Evolutionary conservation across 2,797 vertebrate genomes (phyloP).

Genomic region (Helostoma temminkii): DNA sequence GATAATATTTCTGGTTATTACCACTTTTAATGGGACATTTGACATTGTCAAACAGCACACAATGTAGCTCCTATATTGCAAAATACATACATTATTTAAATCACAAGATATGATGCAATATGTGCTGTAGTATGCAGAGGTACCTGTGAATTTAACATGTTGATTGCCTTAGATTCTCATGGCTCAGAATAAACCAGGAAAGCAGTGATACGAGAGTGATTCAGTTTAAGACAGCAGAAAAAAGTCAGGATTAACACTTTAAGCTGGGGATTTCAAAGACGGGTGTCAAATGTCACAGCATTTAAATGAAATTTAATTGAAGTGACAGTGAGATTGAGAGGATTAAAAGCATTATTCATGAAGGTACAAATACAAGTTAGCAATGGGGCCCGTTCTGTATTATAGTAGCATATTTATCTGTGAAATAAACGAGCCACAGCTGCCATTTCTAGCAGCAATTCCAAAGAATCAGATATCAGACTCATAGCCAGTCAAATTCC

Average conservation of each 20-base stretch:
- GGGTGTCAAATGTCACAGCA: constrained; percentile 37
- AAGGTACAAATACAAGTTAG: constrained; percentile 27
- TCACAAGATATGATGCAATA: not conserved
- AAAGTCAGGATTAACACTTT: constrained; percentile 21
- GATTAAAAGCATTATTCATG: constrained; percentile 41
- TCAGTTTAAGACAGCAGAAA: constrained; percentile 8
- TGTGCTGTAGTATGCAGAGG: too few species aligned
- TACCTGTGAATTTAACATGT: not conserved
- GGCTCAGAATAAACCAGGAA: not conserved
- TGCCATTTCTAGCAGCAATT: constrained; percentile 32
- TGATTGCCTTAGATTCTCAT: not conserved
- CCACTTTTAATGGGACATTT: constrained; percentile 2
- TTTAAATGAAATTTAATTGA: constrained; percentile 46
- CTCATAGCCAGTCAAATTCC: constrained; percentile 31
- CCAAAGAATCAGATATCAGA: constrained; percentile 48
- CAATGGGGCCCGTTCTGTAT: constrained; percentile 10
- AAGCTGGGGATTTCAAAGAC: constrained; percentile 39
- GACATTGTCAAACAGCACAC: not conserved
- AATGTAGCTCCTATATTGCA: not conserved
- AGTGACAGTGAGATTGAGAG: constrained; percentile 39
- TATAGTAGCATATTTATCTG: constrained; percentile 28
- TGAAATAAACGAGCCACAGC: constrained; percentile 31
- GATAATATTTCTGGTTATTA: constrained; percentile 13
- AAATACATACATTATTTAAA: not conserved
- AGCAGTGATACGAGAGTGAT: constrained; percentile 1